Conservation (phyloP, 2,888 invertebrate species). For the Lathronympha strigana region DNA sequence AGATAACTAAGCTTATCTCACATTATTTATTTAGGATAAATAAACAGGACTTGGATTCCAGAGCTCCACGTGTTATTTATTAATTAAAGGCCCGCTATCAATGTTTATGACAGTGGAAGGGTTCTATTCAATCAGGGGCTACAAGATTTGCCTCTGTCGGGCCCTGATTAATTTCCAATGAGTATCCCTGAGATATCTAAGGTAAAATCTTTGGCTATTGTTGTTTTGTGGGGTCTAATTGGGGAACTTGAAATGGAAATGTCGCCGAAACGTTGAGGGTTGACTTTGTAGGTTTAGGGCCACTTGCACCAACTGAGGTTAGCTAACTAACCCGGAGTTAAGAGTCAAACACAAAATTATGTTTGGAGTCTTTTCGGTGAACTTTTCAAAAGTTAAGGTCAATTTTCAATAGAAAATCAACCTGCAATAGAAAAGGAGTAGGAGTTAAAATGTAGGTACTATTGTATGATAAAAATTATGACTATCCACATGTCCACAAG, state of each 20-base stretch:
- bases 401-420: too few relatives aligned
- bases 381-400: too few relatives aligned
- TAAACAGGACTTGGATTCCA: conserved; percentile 16
- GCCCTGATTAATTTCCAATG: conserved; percentile 41
- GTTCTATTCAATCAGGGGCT: conserved; percentile 26
- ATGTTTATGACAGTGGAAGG: conserved; percentile 41
- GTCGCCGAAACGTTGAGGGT: neutral
- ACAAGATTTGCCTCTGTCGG: conserved; percentile 28
- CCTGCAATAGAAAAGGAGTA: too few relatives aligned
- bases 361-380: too few relatives aligned
- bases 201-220: conserved; percentile 34
- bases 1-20: neutral
- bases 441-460: too few relatives aligned
- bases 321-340: too few relatives aligned
- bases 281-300: neutral
- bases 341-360: too few relatives aligned
- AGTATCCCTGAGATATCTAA: conserved; percentile 39
- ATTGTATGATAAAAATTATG: too few relatives aligned
- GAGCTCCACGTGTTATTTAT: conserved; percentile 33
- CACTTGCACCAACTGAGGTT: too few relatives aligned
- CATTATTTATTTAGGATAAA: conserved; percentile 6
- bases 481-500: too few relatives aligned
- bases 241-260: conserved; percentile 16
- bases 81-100: conserved; percentile 32
- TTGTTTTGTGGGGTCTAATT: conserved; percentile 30